Conservation (phyloP, 2,797 vertebrate genomes). For the Chiroxiphia lanceolata region DNA sequence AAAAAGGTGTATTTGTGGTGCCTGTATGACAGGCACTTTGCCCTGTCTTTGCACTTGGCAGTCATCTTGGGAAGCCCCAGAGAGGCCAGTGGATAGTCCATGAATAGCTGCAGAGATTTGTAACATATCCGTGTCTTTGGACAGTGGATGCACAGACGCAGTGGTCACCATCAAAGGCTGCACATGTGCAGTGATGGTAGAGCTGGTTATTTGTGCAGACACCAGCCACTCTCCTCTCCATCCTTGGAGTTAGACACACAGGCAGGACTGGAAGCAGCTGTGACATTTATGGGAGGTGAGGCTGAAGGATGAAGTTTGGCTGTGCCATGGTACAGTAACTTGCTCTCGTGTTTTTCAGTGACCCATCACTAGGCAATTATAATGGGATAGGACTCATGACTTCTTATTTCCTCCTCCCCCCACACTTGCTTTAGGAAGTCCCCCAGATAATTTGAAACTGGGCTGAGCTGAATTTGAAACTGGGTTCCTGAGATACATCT, state of each 20-base stretch:
- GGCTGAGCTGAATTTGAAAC: background rate
- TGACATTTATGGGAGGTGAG: background rate
- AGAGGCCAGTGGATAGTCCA: background rate
- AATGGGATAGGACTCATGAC: background rate
- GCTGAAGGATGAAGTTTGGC: background rate
- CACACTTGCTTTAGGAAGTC: background rate
- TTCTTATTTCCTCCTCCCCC: background rate
- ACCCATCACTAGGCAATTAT: background rate
- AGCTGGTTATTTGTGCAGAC: rapidly evolving
- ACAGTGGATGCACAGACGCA: background rate
- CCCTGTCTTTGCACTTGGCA: background rate
- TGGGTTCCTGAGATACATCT: background rate
- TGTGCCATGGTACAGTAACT: background rate
- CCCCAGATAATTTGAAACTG: background rate
- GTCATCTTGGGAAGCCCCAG: background rate
- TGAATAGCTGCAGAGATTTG: background rate
- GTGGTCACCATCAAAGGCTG: background rate
- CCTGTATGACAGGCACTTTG: background rate
- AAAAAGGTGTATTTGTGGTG: background rate
- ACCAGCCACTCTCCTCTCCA: background rate
- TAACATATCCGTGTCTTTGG: background rate
- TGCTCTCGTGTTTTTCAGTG: background rate
- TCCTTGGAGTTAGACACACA: background rate
- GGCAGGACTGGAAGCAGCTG: background rate
- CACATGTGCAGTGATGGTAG: background rate